Percentiles rank a stretch among this genome's conserved stretches.
phyloP scores from a whole-genome alignment of 2,797 vertebrate species.

The Sebastes steindachneri region DNA sequence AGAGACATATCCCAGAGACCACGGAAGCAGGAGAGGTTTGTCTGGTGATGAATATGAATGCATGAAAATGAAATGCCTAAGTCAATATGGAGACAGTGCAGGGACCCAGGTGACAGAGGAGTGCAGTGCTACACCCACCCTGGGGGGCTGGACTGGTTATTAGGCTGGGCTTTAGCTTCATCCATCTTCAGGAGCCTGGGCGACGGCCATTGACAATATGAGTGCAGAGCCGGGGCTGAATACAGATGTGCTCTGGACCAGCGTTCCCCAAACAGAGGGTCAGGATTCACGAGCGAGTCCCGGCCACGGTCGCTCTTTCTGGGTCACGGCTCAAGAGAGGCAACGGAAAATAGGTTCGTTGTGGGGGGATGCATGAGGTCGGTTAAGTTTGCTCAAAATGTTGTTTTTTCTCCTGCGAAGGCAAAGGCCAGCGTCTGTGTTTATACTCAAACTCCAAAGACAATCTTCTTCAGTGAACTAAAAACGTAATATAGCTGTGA shows the following conservation, averaged over 20 bases:
- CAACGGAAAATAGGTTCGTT: conserved; percentile 45
- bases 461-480: neutral
- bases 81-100: conserved; percentile 71
- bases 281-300: conserved; percentile 41
- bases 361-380: neutral
- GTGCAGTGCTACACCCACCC: conserved; percentile 52
- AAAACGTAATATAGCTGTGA: neutral
- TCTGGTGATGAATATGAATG: conserved; percentile 66
- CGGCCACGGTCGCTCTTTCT: conserved; percentile 50
- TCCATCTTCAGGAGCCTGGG: conserved; percentile 76
- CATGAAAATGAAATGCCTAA: conserved; percentile 75
- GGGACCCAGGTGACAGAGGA: conserved; percentile 68
- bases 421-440: neutral
- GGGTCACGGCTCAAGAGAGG: conserved; percentile 68
- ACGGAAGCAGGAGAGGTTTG: conserved; percentile 14
- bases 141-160: conserved; percentile 74
- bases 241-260: conserved; percentile 73
- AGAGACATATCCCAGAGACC: conserved; percentile 20
- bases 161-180: conserved; percentile 69
- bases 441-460: neutral
- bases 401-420: neutral
- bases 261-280: conserved; percentile 68
- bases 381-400: conserved; percentile 15
- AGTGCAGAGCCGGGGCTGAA: conserved; percentile 62
- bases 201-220: conserved; percentile 67